A percentile compares a stretch with the other conserved stretches of the same genome.
phyloP scores from a whole-genome alignment of 2,888 invertebrate genomes.

The Autographa gamma region DNA sequence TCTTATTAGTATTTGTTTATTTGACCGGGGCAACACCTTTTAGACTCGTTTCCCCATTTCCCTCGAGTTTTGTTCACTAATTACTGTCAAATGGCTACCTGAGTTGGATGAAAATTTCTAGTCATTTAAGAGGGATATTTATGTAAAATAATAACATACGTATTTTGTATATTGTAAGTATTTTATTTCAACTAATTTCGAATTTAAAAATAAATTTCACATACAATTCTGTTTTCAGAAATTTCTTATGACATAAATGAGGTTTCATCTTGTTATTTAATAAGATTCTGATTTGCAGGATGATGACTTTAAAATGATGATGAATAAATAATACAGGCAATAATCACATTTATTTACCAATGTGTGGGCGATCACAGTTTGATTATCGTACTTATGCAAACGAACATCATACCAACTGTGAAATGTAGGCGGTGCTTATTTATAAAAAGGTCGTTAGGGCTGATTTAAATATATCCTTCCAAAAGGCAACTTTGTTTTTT shows the following conservation, averaged over 20 bases:
- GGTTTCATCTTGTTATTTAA: too few relatives aligned
- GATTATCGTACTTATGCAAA: not conserved
- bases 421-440: not conserved
- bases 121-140: conserved; percentile 3
- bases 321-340: not conserved
- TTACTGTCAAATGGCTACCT: conserved; percentile 23
- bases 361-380: not conserved
- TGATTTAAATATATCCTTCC: not conserved
- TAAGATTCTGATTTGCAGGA: too few relatives aligned
- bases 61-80: conserved; percentile 28
- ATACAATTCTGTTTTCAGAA: too few relatives aligned
- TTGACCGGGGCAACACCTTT: not conserved
- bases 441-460: conserved; percentile 3
- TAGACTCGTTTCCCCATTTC: conserved; percentile 9
- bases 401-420: not conserved
- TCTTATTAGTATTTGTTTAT: not conserved
- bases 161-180: too few relatives aligned
- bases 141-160: too few relatives aligned
- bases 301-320: too few relatives aligned
- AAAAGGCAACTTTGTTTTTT: conserved; percentile 4
- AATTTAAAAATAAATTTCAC: too few relatives aligned
- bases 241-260: too few relatives aligned
- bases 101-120: conserved; percentile 20
- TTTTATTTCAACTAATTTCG: too few relatives aligned
- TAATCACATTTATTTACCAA: conserved; percentile 10